Base-by-base conservation (phyloP, 2,113 vertebrate species). In the Gymnarchus niloticus region DNA sequence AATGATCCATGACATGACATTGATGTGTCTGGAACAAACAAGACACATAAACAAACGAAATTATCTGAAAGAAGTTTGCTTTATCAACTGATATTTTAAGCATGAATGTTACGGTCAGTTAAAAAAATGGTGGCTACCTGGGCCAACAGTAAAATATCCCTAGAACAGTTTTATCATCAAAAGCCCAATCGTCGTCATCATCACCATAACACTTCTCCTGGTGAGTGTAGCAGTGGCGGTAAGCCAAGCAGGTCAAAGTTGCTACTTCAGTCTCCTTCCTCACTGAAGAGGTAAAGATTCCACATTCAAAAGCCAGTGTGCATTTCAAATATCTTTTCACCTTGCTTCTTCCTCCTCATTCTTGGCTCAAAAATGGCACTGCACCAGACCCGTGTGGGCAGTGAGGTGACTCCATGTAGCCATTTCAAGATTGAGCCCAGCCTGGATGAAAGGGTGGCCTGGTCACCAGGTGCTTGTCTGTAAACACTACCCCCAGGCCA, bases 1-100 rank as follows among this genome's bases (percentile, higher is more conserved):
- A 28, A 48, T 41, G 81, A 54, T 85, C n/a, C 56, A 37, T 54
- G 25, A 56, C 56, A 17, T 6, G 65, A 59, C 73, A 78, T 77
- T 46, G 28, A 46, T 85, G 87, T 88, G 1, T 82, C 87, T 91
- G 84, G 78, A 88, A 85, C 23, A 56, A 54, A 86, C 56, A 54
- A 48, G 37, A 33, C n/a, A 83, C 84, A 3, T 37, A 3, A 54
- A 33, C 9, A 54, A 51, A 9, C 1, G 44, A 54, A 81, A 81
- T 81, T 28, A 17, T 10, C 49, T 52, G 14, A 6, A n/a, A 52
- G 4, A 17, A 7, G 8, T 41, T 19, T 17, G 65, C 33, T 19
- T 73, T 73, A 41, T 37, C 28, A 37, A 33, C 28, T 4, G 1
- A 37, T 6, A 37, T 73, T 73, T 19, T 73, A 17, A 73, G 65